phyloP scores from a whole-genome alignment of 2,888 invertebrate species.

The Eupsilia transversa region DNA sequence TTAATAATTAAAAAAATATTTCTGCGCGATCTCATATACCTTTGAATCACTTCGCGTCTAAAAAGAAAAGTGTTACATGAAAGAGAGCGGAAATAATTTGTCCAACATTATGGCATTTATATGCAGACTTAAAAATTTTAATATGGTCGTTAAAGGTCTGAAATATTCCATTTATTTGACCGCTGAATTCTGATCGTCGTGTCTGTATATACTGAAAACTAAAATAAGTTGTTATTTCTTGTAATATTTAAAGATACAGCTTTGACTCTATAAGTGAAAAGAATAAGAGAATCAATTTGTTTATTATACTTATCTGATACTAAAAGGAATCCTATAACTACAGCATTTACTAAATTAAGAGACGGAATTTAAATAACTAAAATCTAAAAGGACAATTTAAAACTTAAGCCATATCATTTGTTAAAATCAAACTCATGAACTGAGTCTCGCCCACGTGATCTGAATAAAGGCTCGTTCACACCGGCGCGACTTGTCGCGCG shows the following conservation, averaged over 20 bases:
- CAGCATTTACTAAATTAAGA: background rate
- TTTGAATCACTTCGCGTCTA: constrained; percentile 1
- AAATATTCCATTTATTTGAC: background rate
- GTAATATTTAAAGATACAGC: background rate
- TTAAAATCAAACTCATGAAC: background rate
- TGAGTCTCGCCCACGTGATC: background rate
- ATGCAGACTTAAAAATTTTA: constrained; percentile 8
- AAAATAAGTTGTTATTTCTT: background rate
- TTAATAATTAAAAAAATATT: background rate
- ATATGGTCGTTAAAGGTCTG: constrained; percentile 1
- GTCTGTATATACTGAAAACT: background rate
- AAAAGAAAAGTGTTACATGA: constrained; percentile 24
- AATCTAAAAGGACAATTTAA: background rate
- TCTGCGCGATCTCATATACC: background rate
- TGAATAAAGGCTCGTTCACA: too few relatives aligned
- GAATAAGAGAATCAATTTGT: background rate
- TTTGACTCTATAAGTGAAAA: background rate
- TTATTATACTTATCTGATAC: background rate
- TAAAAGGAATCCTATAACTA: background rate
- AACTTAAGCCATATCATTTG: background rate
- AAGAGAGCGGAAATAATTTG: constrained; percentile 43
- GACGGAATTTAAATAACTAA: background rate
- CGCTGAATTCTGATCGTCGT: background rate
- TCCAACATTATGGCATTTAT: constrained; percentile 12
- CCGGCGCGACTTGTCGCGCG: too few relatives aligned